Percentiles rank a stretch among this genome's conserved stretches.
These are phyloP conservation scores for Trinectes maculatus DNA, from an alignment of 2,113 vertebrate species.

Conservation along the genomic window DNA sequence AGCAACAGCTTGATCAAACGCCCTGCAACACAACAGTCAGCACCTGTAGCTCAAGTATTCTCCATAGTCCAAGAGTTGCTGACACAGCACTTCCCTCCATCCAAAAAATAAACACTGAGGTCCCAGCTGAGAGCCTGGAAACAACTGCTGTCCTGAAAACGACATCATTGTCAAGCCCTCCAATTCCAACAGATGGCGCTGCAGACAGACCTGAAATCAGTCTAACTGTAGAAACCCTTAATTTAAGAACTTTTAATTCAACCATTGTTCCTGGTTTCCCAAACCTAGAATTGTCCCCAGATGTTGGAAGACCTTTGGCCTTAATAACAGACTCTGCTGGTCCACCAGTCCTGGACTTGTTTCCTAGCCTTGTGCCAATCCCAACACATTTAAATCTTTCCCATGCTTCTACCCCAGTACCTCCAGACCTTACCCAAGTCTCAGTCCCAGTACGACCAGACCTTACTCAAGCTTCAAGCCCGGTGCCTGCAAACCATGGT, in stretches of 20 bases:
- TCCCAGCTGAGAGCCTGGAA: neutral
- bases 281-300: slow-evolving; percentile 4
- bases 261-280: slow-evolving; percentile 25
- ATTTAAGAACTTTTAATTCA: slow-evolving; percentile 32
- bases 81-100: slow-evolving; percentile 12
- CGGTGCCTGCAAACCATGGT: neutral
- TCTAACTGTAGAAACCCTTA: slow-evolving; percentile 10
- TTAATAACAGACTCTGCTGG: slow-evolving; percentile 8
- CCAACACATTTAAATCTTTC: neutral
- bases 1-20: slow-evolving; percentile 36
- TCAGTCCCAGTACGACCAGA: neutral
- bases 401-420: neutral
- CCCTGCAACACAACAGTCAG: slow-evolving; percentile 13
- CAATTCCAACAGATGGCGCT: slow-evolving; percentile 8
- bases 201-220: neutral
- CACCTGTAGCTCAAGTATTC: slow-evolving; percentile 38
- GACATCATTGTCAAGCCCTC: neutral
- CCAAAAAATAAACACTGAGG: slow-evolving; percentile 5
- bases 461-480: neutral
- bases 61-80: slow-evolving; percentile 26
- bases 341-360: slow-evolving; percentile 12
- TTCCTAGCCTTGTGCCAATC: slow-evolving; percentile 22
- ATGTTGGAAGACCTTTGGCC: slow-evolving; percentile 45
- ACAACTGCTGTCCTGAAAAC: neutral
- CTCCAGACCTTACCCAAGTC: neutral